Evolutionary conservation across 2,797 vertebrate genomes (phyloP), one percentile per base, ranked within the genome.

Genomic region (Xiphophorus birchmanni): DNA sequence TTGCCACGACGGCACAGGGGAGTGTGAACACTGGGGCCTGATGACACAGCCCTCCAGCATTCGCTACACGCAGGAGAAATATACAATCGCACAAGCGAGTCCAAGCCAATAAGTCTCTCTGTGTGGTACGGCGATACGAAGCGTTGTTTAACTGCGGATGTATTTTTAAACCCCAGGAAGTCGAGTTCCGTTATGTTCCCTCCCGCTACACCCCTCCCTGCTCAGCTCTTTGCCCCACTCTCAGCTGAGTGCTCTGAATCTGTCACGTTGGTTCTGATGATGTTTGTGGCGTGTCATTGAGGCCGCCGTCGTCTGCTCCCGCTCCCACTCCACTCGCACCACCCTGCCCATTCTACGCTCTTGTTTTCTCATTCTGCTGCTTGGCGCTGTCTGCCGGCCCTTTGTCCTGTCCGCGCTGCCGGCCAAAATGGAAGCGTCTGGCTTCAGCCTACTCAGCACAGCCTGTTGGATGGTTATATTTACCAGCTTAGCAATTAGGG

Each of bases 371-470:
- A 87, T 92, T 89, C 80, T 86, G 86, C 79, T 73, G 82, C 86
- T 83, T 90, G 91, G 90, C 81, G 21, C 72, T 3, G 52, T 50
- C 80, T 78, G 84, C 86, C 63, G n/a, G 56, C 86, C 84, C 89
- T 91, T 92, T 90, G 88, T 92, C 81, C 82, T 17, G 7, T 82
- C 73, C 79, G 78, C 50, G 42, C 77, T 83, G 54, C 9, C 71
- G 80, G 91, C 92, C 92, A 93, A 88, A 90, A 91, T 87, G 80
- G 80, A 87, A 91, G 86, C 84, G 89, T 90, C 87, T 93, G 89
- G 86, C 83, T 83, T 32, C 7, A 35, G 77, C 79, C 78, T 78
- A 77, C 81, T 74, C 79, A 82, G 80, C 82, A 52, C 84, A 78
- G 79, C 56, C 87, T 90, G 75, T n/a, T 65, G 85, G 75, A 84